A percentile compares a stretch with the other conserved stretches of the same genome.
Evolutionary conservation across 92 coral and sea anemone species (phyloP).

Genomic region (Epizoanthus illoricatus): DNA sequence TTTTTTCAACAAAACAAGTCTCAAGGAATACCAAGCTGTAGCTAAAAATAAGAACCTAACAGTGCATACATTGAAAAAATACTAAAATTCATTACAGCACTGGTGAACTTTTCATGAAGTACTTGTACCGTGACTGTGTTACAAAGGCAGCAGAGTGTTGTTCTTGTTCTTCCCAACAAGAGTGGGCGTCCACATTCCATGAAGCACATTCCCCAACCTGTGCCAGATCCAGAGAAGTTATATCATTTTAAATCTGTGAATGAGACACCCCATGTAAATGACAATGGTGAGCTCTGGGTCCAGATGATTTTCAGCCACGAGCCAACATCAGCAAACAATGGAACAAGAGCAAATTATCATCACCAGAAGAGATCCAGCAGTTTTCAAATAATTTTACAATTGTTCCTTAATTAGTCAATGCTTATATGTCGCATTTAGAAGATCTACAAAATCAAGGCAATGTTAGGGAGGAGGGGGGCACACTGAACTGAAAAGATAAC

Average conservation of each 20-base stretch:
- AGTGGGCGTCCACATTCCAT: slow-evolving; percentile 38
- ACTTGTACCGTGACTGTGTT: slow-evolving; percentile 18
- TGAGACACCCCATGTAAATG: slow-evolving; percentile 34
- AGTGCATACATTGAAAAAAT: slow-evolving; percentile 51
- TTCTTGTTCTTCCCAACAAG: slow-evolving; percentile 25
- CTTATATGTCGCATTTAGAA: slow-evolving; percentile 41
- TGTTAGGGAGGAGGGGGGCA: slow-evolving; percentile 24
- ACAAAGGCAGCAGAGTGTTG: slow-evolving; percentile 13
- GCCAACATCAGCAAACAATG: slow-evolving; percentile 46
- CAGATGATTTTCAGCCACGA: slow-evolving; percentile 50
- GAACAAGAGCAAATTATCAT: slow-evolving; percentile 40
- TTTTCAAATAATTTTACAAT: slow-evolving; percentile 27
- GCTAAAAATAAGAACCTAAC: slow-evolving; percentile 45
- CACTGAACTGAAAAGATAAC: not conserved
- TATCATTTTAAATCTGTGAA: slow-evolving; percentile 24
- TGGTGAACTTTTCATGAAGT: slow-evolving; percentile 37
- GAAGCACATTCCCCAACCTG: slow-evolving; percentile 37
- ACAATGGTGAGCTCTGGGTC: slow-evolving; percentile 22
- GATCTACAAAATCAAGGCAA: slow-evolving; percentile 39
- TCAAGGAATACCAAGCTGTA: slow-evolving; percentile 21
- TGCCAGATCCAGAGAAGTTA: slow-evolving; percentile 32
- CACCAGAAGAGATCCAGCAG: slow-evolving; percentile 39
- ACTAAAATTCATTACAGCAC: slow-evolving; percentile 30
- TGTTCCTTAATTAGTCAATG: slow-evolving; percentile 16
- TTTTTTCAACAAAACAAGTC: slow-evolving; percentile 22